A percentile compares a stretch with the other conserved stretches of the same genome.
These are phyloP conservation scores for Caenorhabditis sp. DNA, from an alignment of 2,888 invertebrate species.

Conservation along the genomic window DNA sequence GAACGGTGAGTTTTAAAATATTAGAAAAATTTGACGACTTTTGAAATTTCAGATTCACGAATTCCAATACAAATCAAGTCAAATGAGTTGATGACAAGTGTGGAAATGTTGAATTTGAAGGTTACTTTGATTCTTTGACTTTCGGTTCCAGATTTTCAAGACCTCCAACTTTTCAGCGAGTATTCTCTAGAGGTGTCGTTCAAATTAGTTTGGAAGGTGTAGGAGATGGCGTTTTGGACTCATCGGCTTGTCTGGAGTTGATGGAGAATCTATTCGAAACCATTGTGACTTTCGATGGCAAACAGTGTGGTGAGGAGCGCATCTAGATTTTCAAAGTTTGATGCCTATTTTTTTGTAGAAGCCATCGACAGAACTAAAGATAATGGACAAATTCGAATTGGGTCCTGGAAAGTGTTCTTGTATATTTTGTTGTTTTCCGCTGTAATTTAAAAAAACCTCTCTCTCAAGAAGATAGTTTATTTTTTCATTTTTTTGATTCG, in stretches of 20 bases:
- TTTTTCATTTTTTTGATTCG: no score
- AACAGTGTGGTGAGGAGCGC: slow-evolving; percentile 27
- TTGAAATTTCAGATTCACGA: slow-evolving; percentile 1
- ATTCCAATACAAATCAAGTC: neutral
- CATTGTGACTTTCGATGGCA: slow-evolving; percentile 11
- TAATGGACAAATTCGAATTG: neutral
- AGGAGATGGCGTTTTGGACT: slow-evolving; percentile 5
- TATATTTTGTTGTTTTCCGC: no score
- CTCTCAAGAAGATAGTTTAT: no score
- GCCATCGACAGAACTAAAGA: neutral
- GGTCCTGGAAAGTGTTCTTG: no score
- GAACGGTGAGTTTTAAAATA: neutral
- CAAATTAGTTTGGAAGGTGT: slow-evolving; percentile 21
- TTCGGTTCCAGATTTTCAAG: no score
- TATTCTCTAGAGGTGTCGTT: slow-evolving; percentile 3
- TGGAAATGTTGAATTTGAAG: slow-evolving; percentile 11
- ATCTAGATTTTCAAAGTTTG: neutral
- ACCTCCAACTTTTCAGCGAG: slow-evolving; percentile 26
- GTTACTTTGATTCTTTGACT: neutral
- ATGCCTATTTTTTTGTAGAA: neutral
- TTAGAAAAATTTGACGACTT: neutral
- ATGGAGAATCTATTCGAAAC: slow-evolving; percentile 6
- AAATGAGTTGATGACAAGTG: slow-evolving; percentile 5
- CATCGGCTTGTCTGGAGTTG: slow-evolving; percentile 12
- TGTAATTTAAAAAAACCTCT: no score